A percentile compares a stretch with the other conserved stretches of the same genome.
These are phyloP conservation scores for Andricus quercusramuli DNA, from an alignment of 2,888 invertebrate genomes.

Conservation along the genomic window DNA sequence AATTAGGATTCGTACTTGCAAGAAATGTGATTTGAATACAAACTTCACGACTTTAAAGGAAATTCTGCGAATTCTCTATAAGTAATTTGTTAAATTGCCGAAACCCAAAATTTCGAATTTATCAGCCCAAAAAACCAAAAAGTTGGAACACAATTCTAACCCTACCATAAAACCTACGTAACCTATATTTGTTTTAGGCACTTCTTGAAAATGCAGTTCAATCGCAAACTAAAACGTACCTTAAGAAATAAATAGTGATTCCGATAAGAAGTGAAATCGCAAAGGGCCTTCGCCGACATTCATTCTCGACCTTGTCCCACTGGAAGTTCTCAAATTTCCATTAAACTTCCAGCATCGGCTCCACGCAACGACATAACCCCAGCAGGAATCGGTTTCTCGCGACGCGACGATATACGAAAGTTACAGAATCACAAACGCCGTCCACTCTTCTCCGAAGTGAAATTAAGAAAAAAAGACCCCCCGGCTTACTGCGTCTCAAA, in stretches of 20 bases:
- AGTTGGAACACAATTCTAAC: not conserved
- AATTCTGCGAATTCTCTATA: not conserved
- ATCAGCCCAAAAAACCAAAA: not conserved
- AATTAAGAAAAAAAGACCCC: not conserved
- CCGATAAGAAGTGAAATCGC: not conserved
- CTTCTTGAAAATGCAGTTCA: too few relatives aligned
- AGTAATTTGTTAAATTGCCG: not conserved
- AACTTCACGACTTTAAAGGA: not conserved
- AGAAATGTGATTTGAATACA: not conserved
- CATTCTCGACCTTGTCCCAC: not conserved
- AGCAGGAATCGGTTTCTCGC: not conserved
- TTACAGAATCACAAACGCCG: not conserved
- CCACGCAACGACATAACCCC: not conserved
- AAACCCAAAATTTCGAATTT: not conserved
- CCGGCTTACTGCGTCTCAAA: not conserved
- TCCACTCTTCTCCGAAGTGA: not conserved
- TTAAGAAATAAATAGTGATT: not conserved
- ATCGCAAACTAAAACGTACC: not conserved
- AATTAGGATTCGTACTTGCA: not conserved
- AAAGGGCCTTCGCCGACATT: not conserved
- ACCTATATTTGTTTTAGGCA: too few relatives aligned
- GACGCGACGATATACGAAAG: too few relatives aligned
- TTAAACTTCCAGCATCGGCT: not conserved
- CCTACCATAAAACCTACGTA: too few relatives aligned
- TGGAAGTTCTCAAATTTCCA: not conserved